A percentile compares a stretch with the other conserved stretches of the same genome.
These are phyloP conservation scores for Chironomus tepperi DNA, from an alignment of 1,140 invertebrate genomes.

Conservation along the genomic window DNA sequence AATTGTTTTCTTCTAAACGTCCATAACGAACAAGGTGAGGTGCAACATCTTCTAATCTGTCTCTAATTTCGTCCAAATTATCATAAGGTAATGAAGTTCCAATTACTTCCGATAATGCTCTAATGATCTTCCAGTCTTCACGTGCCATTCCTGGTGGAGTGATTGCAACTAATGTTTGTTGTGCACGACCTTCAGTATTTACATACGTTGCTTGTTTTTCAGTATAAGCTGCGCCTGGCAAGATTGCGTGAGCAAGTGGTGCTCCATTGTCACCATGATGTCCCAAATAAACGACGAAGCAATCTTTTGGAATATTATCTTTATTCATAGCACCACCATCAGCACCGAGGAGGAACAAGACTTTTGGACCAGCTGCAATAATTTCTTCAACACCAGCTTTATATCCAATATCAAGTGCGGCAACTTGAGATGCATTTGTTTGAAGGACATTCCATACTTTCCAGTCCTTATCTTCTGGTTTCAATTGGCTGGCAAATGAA, in stretches of 20 bases:
- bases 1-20: constrained; percentile 75
- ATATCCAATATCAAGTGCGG: constrained; percentile 93
- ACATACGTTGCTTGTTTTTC: constrained; percentile 96
- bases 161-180: constrained; percentile 85
- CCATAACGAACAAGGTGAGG: constrained; percentile 84
- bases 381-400: constrained; percentile 64
- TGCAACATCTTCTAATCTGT: constrained; percentile 72
- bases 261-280: constrained; percentile 95
- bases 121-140: constrained; percentile 98
- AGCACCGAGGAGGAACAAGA: constrained; percentile 87
- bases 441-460: constrained; percentile 87
- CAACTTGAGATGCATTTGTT: constrained; percentile 85
- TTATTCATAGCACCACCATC: constrained; percentile 75
- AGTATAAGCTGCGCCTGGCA: constrained; percentile 97
- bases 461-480: constrained; percentile 39
- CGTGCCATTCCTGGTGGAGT: constrained; percentile 87
- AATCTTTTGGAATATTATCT: constrained; percentile 70
- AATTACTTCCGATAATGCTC: constrained; percentile 62
- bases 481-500: constrained; percentile 52
- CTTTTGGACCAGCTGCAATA: constrained; percentile 57
- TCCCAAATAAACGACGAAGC: constrained; percentile 91
- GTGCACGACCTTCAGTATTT: constrained; percentile 95
- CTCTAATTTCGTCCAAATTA: constrained; percentile 71
- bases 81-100: constrained; percentile 83
- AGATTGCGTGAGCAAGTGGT: constrained; percentile 81